phyloP scores from a whole-genome alignment of 2,888 invertebrate species.

The Himalopsyche tibetana region DNA sequence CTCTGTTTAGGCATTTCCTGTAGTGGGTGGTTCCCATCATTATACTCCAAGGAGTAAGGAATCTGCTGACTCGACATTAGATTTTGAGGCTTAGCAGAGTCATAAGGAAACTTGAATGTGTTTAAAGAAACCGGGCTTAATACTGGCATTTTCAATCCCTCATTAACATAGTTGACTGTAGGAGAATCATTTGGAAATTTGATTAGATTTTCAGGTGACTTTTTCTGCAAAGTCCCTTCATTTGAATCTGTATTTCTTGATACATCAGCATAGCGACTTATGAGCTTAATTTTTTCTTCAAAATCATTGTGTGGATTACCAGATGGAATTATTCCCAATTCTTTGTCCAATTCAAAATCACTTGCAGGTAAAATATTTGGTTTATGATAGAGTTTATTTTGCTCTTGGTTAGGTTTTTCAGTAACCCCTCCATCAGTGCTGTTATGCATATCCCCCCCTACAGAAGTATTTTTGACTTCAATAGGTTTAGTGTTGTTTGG shows the following conservation, averaged over 20 bases:
- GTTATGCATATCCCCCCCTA: not conserved
- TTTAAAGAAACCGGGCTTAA: not conserved
- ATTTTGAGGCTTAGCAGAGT: conserved; percentile 18
- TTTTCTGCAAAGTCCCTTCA: not conserved
- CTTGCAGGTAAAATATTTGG: conserved; percentile 7
- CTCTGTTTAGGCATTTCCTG: conserved; percentile 1
- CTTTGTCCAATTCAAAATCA: conserved; percentile 10
- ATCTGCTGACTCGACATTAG: not conserved
- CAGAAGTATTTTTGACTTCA: not conserved
- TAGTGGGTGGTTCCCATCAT: conserved; percentile 32
- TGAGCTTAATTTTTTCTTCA: conserved; percentile 63
- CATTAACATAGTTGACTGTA: not conserved
- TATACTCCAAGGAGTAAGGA: conserved; percentile 4
- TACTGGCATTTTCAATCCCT: not conserved
- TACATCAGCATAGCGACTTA: conserved; percentile 61
- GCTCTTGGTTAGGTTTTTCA: not conserved
- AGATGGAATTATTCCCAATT: conserved; percentile 19
- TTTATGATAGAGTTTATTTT: not conserved
- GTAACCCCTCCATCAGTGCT: not conserved
- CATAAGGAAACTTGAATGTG: conserved; percentile 45
- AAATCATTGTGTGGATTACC: conserved; percentile 50
- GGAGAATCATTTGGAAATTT: conserved; percentile 20
- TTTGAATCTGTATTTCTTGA: conserved; percentile 58
- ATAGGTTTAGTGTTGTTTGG: not conserved
- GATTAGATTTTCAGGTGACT: not conserved